Conservation (phyloP, 2,113 vertebrate species). For the Empidonax alnorum region DNA sequence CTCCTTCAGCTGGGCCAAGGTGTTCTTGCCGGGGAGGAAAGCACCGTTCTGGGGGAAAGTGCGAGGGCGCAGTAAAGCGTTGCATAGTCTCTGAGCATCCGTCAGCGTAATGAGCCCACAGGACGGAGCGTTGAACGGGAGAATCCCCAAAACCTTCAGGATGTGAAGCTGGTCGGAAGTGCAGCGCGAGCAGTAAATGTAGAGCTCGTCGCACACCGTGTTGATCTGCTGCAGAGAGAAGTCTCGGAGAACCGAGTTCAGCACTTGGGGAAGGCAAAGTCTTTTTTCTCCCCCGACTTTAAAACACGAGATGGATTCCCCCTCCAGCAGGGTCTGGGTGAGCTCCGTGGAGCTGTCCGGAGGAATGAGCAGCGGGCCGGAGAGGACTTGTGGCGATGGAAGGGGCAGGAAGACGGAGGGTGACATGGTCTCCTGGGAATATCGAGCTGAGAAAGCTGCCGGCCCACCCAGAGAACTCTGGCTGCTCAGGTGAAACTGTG, state of each 20-base stretch:
- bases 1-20: constrained; percentile 86
- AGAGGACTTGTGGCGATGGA: constrained; percentile 88
- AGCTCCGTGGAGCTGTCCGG: constrained; percentile 96
- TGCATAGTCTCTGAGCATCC: constrained; percentile 95
- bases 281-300: constrained; percentile 97
- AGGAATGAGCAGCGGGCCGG: constrained; percentile 93
- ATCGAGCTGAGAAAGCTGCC: constrained; percentile 93
- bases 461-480: constrained; percentile 96
- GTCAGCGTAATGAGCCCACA: constrained; percentile 96
- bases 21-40: constrained; percentile 82
- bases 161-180: constrained; percentile 96
- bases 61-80: constrained; percentile 90
- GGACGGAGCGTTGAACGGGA: constrained; percentile 95
- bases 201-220: constrained; percentile 94
- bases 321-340: constrained; percentile 92
- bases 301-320: constrained; percentile 96
- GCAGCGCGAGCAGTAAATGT: constrained; percentile 96
- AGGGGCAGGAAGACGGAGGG: constrained; percentile 85
- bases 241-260: constrained; percentile 96
- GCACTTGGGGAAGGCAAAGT: constrained; percentile 94
- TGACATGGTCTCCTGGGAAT: constrained; percentile 87
- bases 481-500: constrained; percentile 97
- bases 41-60: constrained; percentile 81
- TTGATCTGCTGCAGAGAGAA: constrained; percentile 98
- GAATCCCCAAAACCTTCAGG: constrained; percentile 95